phyloP scores from a whole-genome alignment of 35 echinoderm and acorn worm species.

The Stichopus chloronotus region DNA sequence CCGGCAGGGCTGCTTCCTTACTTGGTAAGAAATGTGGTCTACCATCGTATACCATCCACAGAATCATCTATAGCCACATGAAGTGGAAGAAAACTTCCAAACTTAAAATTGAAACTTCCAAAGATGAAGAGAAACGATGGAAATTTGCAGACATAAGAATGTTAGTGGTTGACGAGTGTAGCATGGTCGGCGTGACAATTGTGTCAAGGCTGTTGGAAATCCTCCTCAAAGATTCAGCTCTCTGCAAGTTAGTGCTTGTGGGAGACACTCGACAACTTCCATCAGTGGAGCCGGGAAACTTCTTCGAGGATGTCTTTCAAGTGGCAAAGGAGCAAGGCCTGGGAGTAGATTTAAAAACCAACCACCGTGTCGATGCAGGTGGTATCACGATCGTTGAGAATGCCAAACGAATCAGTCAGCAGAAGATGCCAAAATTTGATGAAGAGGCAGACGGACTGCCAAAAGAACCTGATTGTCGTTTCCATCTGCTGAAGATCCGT shows the following conservation, averaged over 20 bases:
- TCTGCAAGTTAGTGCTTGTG: slow-evolving; percentile 58
- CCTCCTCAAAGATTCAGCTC: slow-evolving; percentile 31
- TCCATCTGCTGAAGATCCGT: background rate
- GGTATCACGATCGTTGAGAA: slow-evolving; percentile 53
- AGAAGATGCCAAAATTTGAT: slow-evolving; percentile 62
- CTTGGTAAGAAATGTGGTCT: slow-evolving; percentile 1
- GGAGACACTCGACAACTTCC: slow-evolving; percentile 75
- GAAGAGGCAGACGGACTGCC: background rate
- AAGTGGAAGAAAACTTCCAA: background rate
- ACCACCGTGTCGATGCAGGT: slow-evolving; percentile 43
- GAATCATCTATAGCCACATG: slow-evolving; percentile 35
- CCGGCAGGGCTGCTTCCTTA: slow-evolving; percentile 67
- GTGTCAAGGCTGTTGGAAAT: slow-evolving; percentile 49
- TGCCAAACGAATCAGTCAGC: slow-evolving; percentile 9
- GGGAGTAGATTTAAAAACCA: slow-evolving; percentile 32
- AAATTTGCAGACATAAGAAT: slow-evolving; percentile 29
- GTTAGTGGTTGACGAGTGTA: slow-evolving; percentile 80
- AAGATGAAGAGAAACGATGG: background rate
- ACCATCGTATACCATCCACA: slow-evolving; percentile 22
- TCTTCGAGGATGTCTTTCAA: slow-evolving; percentile 55
- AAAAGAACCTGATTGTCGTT: background rate
- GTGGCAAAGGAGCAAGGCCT: background rate
- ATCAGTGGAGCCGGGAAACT: slow-evolving; percentile 69
- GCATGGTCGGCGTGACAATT: slow-evolving; percentile 66
- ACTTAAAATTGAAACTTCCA: background rate